These are phyloP conservation scores for Phainopepla nitens DNA, from an alignment of 2,113 vertebrate genomes.

Conservation along the genomic window DNA sequence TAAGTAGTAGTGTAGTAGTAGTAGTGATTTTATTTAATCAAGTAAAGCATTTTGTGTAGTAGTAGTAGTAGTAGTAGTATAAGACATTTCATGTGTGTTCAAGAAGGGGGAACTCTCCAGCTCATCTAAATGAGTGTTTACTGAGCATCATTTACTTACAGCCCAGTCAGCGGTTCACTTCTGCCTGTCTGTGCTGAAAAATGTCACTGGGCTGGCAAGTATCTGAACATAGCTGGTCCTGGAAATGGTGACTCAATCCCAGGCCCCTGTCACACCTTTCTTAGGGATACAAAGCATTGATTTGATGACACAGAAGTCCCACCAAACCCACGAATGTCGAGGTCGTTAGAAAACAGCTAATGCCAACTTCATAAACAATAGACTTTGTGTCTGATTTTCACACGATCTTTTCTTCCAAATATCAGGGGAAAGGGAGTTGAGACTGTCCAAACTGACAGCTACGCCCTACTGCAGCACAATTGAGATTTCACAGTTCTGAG, in stretches of 20 bases:
- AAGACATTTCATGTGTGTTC: not conserved
- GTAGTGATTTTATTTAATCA: not conserved
- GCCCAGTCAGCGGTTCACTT: not conserved
- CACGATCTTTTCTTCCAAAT: not conserved
- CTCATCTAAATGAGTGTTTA: not conserved
- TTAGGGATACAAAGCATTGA: not conserved
- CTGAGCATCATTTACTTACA: not conserved
- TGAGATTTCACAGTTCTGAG: not conserved
- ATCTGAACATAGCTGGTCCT: not conserved
- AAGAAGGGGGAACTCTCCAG: not conserved
- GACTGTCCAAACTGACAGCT: not conserved
- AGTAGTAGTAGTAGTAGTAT: not conserved
- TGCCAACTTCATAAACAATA: not conserved
- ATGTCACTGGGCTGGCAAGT: not conserved
- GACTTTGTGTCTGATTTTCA: not conserved
- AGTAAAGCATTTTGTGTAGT: not conserved
- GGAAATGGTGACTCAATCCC: not conserved
- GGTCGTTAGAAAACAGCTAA: not conserved
- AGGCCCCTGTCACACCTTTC: not conserved
- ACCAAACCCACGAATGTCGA: accelerated
- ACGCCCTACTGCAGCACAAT: not conserved
- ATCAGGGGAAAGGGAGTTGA: not conserved
- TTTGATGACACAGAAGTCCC: not conserved
- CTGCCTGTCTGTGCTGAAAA: not conserved
- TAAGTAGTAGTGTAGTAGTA: not conserved